Conservation (phyloP, 2,797 vertebrate species). For the Simalia tracyae region DNA sequence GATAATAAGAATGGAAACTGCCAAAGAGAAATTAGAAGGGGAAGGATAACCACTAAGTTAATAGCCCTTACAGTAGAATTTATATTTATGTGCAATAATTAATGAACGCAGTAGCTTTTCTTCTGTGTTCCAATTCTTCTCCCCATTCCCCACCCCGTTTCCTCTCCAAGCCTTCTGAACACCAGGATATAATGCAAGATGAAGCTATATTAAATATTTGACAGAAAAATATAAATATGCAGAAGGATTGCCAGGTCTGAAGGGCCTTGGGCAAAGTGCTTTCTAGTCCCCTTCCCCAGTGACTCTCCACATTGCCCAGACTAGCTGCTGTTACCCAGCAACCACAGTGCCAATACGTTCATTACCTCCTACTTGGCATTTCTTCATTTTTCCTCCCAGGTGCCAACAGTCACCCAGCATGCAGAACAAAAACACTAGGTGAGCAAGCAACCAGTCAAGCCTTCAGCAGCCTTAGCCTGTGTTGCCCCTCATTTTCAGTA, state of each 20-base stretch:
- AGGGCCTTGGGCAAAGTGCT: background rate
- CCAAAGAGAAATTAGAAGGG: constrained; percentile 33
- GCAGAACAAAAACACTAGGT: background rate
- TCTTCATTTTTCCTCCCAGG: background rate
- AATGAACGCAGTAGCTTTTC: constrained; percentile 14
- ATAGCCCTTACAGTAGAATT: constrained; percentile 5
- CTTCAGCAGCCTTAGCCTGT: background rate
- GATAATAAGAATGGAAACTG: constrained; percentile 23
- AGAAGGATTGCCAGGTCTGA: background rate
- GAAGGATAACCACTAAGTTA: background rate
- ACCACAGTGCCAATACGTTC: background rate
- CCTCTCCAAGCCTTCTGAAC: background rate
- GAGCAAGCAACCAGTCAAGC: background rate
- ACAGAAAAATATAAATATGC: background rate
- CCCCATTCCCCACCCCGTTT: background rate
- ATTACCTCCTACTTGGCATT: background rate
- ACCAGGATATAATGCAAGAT: background rate
- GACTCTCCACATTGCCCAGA: background rate
- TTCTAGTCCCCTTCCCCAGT: background rate
- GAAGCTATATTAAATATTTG: background rate
- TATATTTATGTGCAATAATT: background rate
- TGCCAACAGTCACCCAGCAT: background rate
- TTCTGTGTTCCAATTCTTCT: background rate
- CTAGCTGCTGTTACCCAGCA: background rate
- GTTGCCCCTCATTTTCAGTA: background rate